phyloP scores from a whole-genome alignment of 2,113 vertebrate genomes.

The Centrocercus urophasianus region DNA sequence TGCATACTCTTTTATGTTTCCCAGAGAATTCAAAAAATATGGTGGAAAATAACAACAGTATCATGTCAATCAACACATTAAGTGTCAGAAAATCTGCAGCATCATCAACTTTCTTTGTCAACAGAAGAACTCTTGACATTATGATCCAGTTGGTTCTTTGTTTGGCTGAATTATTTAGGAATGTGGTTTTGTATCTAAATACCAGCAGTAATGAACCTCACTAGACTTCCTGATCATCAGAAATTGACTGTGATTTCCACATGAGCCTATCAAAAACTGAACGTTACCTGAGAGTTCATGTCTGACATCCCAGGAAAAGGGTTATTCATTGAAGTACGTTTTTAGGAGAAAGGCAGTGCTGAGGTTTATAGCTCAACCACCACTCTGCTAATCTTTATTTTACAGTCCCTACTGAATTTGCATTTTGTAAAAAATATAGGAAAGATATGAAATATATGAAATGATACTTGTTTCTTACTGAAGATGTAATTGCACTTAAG shows the following conservation, averaged over 20 bases:
- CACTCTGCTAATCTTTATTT: background rate
- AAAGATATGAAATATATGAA: background rate
- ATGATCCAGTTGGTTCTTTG: slow-evolving; percentile 57
- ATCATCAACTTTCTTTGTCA: slow-evolving; percentile 63
- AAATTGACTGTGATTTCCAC: background rate
- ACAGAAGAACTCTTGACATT: slow-evolving; percentile 65
- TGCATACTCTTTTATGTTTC: slow-evolving; percentile 70
- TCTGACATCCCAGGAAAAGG: background rate
- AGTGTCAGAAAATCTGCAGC: slow-evolving; percentile 68
- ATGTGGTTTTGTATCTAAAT: slow-evolving; percentile 34
- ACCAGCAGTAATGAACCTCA: slow-evolving; percentile 36
- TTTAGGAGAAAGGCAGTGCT: background rate
- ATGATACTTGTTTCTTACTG: background rate
- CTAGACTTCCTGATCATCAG: slow-evolving; percentile 37
- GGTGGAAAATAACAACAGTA: slow-evolving; percentile 42
- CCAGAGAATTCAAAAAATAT: slow-evolving; percentile 64
- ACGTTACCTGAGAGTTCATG: background rate
- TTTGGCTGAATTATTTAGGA: slow-evolving; percentile 55
- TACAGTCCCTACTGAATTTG: background rate
- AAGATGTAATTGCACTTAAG: background rate
- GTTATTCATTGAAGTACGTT: background rate
- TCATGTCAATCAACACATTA: slow-evolving; percentile 52
- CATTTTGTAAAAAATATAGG: background rate
- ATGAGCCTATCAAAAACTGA: background rate
- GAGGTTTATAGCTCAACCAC: background rate